Evolutionary conservation across 1,140 invertebrate species (phyloP), one percentile per base, ranked within the genome.

Genomic region (Diorhabda sublineata): DNA sequence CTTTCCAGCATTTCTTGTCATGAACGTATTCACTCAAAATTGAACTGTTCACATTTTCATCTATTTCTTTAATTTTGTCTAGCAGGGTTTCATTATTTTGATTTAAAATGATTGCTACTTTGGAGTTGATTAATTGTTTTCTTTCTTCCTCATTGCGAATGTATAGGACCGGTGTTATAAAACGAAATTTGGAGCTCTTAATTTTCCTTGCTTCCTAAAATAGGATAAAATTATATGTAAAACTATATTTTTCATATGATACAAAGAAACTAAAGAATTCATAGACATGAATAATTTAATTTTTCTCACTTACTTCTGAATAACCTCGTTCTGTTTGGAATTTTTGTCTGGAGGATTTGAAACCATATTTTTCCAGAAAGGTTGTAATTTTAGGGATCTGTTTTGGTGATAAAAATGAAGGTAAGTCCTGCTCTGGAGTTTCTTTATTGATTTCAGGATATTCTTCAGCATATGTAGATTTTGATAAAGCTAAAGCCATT

Each of bases 401-500:
- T 59, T 69, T 66, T 61, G 70, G 62, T 56, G 64, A 45, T 66
- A 66, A 57, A 70, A 67, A 69, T 66, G 41, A 45, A 66, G 69
- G 73, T 11, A 61, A 70, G 58, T 64, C 52, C 68, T 11, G 63
- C 8, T 67, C 65, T 60, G 57, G 7, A 60, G 5, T 60, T 4
- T 67, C 9, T 8, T 41, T 52, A 57, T 61, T 66, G 44, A 61
- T 42, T 68, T 79, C 71, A 11, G 73, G 65, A 71, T 71, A 69
- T 70, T 75, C 76, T 41, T 52, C 66, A 64, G 70, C 76, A 74
- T 82, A 79, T 9, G 71, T 71, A 4, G 85, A 87, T 71, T 83
- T 83, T 52, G 86, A 87, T 47, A 87, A 73, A 67, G 85, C 84
- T 69, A 87, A 80, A 45, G 85, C 85, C 69, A 87, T 67, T 74